A percentile compares a stretch with the other conserved stretches of the same genome.
phyloP scores from a whole-genome alignment of 2,888 invertebrate species.

The Gastrophysa polygoni region DNA sequence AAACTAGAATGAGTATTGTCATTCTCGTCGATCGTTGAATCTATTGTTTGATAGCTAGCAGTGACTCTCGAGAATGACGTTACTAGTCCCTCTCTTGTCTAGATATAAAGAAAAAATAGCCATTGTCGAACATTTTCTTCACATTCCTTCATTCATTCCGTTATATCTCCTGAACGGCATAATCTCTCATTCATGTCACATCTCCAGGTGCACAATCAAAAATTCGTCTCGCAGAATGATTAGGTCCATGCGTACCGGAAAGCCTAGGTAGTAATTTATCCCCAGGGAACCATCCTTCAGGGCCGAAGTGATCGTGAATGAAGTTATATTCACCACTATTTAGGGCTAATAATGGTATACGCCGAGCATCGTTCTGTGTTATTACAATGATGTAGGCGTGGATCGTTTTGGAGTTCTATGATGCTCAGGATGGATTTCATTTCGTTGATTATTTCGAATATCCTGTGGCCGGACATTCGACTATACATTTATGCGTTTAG shows the following conservation, averaged over 20 bases:
- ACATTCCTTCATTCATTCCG: background rate
- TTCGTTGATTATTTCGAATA: conserved; percentile 1
- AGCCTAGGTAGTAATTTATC: conserved; percentile 48
- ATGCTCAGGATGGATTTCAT: conserved; percentile 8
- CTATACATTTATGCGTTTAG: background rate
- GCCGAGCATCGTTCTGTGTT: conserved; percentile 16
- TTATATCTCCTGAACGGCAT: background rate
- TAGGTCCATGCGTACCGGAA: conserved; percentile 33
- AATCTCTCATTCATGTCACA: conserved; percentile 2
- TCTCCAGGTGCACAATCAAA: conserved; percentile 18
- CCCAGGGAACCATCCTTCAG: conserved; percentile 47
- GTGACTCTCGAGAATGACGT: too few relatives aligned
- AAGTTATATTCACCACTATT: conserved; percentile 23
- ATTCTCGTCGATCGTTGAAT: too few relatives aligned
- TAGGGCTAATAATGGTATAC: conserved; percentile 20
- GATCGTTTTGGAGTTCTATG: conserved; percentile 14
- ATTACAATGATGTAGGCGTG: conserved; percentile 22
- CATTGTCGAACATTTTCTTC: background rate
- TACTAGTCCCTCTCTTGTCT: background rate
- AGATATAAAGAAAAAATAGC: too few relatives aligned
- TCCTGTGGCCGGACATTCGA: background rate
- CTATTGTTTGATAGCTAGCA: too few relatives aligned
- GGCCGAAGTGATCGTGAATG: conserved; percentile 32
- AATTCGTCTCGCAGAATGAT: conserved; percentile 26
- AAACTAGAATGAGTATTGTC: too few relatives aligned